Conservation (phyloP, 30 jellyfish, hydroid and myxozoan genomes). For the Aurelia sp. region DNA sequence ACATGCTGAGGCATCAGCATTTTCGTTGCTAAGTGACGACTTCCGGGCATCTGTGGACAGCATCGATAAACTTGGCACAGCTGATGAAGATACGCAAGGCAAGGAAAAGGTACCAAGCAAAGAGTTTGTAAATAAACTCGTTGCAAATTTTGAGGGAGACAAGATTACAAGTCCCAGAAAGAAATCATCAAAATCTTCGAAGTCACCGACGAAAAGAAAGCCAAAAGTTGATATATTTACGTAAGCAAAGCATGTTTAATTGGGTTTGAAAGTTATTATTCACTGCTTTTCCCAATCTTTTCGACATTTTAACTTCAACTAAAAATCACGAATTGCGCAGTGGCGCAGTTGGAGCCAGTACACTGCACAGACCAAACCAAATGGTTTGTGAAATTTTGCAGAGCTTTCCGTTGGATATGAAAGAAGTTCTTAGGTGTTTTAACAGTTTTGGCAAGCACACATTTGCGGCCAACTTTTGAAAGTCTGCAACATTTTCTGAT, state of each 20-base stretch:
- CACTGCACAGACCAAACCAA: no score
- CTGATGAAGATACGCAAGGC: constrained; percentile 17
- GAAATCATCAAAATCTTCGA: background rate
- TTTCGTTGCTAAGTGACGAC: constrained; percentile 64
- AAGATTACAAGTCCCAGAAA: background rate
- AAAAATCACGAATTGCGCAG: no score
- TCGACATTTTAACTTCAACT: no score
- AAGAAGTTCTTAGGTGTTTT: no score
- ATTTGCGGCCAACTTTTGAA: no score
- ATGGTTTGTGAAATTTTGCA: no score
- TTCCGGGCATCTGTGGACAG: constrained; percentile 64
- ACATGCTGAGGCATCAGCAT: constrained; percentile 2
- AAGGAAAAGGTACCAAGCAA: constrained; percentile 45
- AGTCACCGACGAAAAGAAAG: background rate
- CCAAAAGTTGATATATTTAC: constrained; percentile 49
- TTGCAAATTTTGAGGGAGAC: constrained; percentile 63
- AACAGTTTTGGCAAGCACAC: no score
- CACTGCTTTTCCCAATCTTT: no score
- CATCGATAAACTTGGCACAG: constrained; percentile 37
- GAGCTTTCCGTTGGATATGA: no score
- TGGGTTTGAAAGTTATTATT: background rate
- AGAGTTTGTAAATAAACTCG: constrained; percentile 60
- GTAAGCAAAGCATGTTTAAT: background rate
- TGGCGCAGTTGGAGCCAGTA: no score
- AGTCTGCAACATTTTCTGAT: no score